Conservation (phyloP, 1,140 invertebrate genomes). For the Drosophila novamexicana region DNA sequence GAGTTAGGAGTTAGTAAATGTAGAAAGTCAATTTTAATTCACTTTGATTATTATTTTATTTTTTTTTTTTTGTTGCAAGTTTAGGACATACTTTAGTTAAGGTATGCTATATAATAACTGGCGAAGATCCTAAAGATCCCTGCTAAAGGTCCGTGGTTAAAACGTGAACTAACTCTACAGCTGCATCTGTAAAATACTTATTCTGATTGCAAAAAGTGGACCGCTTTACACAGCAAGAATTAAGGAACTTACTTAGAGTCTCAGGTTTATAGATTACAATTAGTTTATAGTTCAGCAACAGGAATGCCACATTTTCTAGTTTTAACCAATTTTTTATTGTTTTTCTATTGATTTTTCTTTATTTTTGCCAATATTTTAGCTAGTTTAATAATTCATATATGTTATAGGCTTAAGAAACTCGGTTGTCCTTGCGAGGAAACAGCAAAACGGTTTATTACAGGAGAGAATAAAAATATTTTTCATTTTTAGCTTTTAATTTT, state of each 20-base stretch:
- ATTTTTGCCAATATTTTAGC: constrained; percentile 39
- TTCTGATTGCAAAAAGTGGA: not conserved
- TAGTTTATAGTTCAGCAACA: constrained; percentile 15
- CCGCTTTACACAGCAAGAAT: not conserved
- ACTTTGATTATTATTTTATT: no score
- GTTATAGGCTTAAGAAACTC: constrained; percentile 46
- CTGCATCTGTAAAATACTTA: not conserved
- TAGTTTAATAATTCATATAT: constrained; percentile 18
- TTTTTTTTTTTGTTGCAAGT: no score
- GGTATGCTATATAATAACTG: not conserved
- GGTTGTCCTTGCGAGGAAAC: constrained; percentile 66
- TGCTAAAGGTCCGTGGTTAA: not conserved
- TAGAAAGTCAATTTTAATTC: not conserved
- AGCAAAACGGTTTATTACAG: constrained; percentile 73
- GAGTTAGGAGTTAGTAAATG: not conserved
- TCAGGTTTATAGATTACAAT: constrained; percentile 68
- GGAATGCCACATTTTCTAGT: constrained; percentile 57
- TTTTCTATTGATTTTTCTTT: constrained; percentile 31
- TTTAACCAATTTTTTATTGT: constrained; percentile 1
- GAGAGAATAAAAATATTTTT: constrained; percentile 84
- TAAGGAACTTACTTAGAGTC: constrained; percentile 56
- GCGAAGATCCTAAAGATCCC: no score
- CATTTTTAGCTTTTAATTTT: constrained; percentile 83
- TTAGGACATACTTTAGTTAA: not conserved
- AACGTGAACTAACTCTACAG: not conserved